Conservation (phyloP, 2,797 vertebrate genomes). For the Tauraco hartlaubi region DNA sequence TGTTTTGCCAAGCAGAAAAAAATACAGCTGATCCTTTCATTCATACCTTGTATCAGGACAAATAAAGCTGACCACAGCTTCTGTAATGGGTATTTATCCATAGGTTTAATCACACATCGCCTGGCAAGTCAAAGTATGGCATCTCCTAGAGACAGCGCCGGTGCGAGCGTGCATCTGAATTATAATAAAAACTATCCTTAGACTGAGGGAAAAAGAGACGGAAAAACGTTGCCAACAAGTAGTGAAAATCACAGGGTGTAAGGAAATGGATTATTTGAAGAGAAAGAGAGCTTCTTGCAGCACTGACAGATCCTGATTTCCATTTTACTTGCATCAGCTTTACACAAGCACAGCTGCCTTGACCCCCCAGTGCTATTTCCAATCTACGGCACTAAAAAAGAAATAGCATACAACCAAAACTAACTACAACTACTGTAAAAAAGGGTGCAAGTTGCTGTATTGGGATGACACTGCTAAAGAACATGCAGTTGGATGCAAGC, state of each 20-base stretch:
- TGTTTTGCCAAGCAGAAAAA: not conserved
- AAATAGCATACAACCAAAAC: not conserved
- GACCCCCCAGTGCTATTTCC: not conserved
- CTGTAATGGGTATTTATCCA: not conserved
- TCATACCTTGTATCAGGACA: not conserved
- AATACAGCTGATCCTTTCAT: not conserved
- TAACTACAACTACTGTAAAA: not conserved
- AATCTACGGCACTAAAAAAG: not conserved
- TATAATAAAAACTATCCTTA: not conserved
- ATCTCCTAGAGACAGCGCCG: not conserved
- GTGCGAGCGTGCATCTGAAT: not conserved
- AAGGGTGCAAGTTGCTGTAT: not conserved
- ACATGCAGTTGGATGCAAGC: not conserved
- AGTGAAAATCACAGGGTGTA: constrained; percentile 18
- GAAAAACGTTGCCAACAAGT: not conserved
- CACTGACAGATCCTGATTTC: not conserved
- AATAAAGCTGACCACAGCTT: not conserved
- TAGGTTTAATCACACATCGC: constrained; percentile 10
- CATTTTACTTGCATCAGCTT: not conserved
- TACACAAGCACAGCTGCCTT: not conserved
- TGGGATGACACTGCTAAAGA: not conserved
- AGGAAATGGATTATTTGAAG: not conserved
- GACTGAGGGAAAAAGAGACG: not conserved
- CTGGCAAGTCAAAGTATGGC: not conserved
- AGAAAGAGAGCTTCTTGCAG: not conserved